Percentiles rank a stretch among this genome's conserved stretches.
phyloP scores from a whole-genome alignment of 2,888 invertebrate species.

The Hypselothyrea guttata region DNA sequence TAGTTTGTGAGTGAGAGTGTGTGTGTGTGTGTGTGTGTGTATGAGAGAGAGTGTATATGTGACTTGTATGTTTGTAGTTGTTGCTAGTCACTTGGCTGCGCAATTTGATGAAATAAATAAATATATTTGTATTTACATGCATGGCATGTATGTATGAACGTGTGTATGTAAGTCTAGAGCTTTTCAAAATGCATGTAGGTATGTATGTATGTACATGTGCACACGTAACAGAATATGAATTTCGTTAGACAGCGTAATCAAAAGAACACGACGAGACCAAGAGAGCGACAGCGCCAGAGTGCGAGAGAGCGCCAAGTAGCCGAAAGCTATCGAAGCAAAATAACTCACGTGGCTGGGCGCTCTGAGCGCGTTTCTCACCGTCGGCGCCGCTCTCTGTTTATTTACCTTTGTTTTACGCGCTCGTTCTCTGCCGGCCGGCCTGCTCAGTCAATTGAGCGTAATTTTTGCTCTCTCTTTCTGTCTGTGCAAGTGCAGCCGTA shows the following conservation, averaged over 20 bases:
- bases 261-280: background rate
- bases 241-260: constrained; percentile 30
- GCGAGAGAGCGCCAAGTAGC: too few relatives aligned
- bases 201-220: background rate
- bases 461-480: background rate
- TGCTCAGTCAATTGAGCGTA: constrained; percentile 6
- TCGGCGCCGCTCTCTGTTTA: constrained; percentile 40
- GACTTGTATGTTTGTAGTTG: background rate
- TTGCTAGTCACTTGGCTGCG: background rate
- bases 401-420: constrained; percentile 46
- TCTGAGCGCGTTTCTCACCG: constrained; percentile 1
- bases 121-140: constrained; percentile 5
- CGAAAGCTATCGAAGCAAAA: constrained; percentile 2
- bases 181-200: background rate
- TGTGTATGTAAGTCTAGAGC: too few relatives aligned
- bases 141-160: constrained; percentile 2
- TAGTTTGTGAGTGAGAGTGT: background rate
- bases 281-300: too few relatives aligned
- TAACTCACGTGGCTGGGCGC: constrained; percentile 22
- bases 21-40: background rate
- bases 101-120: constrained; percentile 18
- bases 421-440: constrained; percentile 34
- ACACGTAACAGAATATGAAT: constrained; percentile 27
- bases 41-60: background rate
- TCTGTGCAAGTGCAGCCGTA: background rate